Evolutionary conservation across 2,113 vertebrate species (phyloP).

Genomic region (Gavia stellata): DNA sequence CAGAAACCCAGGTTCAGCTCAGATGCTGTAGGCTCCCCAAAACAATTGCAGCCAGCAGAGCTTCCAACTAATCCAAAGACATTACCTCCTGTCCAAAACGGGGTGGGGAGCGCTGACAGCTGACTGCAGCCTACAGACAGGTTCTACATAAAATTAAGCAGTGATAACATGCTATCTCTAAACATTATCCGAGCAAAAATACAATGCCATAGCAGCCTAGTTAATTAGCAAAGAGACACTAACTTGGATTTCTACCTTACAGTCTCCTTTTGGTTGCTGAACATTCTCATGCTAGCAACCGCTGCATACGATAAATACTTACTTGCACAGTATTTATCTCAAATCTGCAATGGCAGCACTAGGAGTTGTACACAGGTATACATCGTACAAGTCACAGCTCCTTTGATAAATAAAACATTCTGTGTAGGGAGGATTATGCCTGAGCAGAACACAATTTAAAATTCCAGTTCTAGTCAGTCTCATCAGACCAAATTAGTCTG

Average conservation of each 20-base stretch:
- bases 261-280: background rate
- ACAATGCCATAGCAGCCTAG: background rate
- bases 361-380: fast-evolving
- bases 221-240: background rate
- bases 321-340: background rate
- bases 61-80: background rate
- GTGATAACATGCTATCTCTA: fast-evolving
- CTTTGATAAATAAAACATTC: background rate
- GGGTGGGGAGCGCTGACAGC: background rate
- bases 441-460: background rate
- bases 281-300: fast-evolving
- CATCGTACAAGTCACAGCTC: fast-evolving
- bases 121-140: too few relatives aligned
- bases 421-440: background rate
- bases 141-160: background rate
- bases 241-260: background rate
- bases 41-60: background rate
- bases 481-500: fast-evolving
- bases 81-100: background rate
- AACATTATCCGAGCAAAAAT: background rate
- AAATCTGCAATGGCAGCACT: fast-evolving
- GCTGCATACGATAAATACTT: fast-evolving
- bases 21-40: background rate
- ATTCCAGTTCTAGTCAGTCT: background rate
- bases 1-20: background rate